Evolutionary conservation across 1,140 invertebrate species (phyloP).

Genomic region (Schmidtea mediterranea): DNA sequence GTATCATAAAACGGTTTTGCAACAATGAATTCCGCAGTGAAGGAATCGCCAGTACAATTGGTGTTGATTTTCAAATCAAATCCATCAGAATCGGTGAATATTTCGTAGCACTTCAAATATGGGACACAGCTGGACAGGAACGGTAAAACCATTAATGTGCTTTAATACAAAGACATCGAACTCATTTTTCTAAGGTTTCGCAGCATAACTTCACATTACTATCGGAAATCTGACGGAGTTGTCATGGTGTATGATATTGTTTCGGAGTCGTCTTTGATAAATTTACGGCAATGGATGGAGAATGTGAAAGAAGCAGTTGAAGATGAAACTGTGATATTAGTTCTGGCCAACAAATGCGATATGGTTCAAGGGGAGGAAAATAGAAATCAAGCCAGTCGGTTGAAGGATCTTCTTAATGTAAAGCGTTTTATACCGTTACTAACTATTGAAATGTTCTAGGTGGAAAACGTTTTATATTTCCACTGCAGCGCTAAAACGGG

Average conservation of each 20-base stretch:
- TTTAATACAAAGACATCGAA: neutral
- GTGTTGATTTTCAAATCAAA: slow-evolving; percentile 36
- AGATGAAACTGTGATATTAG: slow-evolving; percentile 23
- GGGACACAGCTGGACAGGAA: slow-evolving; percentile 37
- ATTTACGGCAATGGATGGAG: slow-evolving; percentile 37
- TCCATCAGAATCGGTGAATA: slow-evolving; percentile 26
- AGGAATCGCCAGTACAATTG: slow-evolving; percentile 32
- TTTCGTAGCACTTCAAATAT: slow-evolving; percentile 32
- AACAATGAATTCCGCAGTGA: slow-evolving; percentile 28
- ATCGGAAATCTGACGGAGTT: slow-evolving; percentile 40
- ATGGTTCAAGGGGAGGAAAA: slow-evolving; percentile 20
- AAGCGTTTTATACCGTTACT: too few relatives aligned
- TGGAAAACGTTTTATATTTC: too few relatives aligned
- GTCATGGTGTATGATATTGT: slow-evolving; percentile 41
- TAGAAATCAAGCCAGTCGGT: slow-evolving; percentile 8
- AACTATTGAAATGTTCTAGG: too few relatives aligned
- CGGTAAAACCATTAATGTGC: slow-evolving; percentile 14
- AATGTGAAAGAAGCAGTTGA: slow-evolving; percentile 28
- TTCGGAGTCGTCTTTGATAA: slow-evolving; percentile 35
- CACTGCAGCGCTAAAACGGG: too few relatives aligned
- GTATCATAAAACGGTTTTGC: slow-evolving; percentile 34
- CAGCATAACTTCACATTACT: slow-evolving; percentile 41
- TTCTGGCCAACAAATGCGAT: slow-evolving; percentile 30
- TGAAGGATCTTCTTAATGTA: too few relatives aligned
- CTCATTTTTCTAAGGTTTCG: slow-evolving; percentile 32